phyloP scores from a whole-genome alignment of 2,113 vertebrate species.

The Chloropsis hardwickii region DNA sequence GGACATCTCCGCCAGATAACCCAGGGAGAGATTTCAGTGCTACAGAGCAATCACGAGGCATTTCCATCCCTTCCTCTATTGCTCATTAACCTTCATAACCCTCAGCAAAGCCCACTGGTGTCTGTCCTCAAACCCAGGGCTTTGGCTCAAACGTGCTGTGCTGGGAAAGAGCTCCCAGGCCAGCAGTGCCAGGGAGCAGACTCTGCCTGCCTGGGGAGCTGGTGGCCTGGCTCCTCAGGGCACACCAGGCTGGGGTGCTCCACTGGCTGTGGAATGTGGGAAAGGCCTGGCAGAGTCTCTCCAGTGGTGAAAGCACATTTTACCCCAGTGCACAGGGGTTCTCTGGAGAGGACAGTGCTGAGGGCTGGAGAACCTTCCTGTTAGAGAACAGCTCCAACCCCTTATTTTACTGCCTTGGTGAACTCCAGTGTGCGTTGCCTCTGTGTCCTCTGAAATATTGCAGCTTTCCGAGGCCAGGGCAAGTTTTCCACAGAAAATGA shows the following conservation, averaged over 20 bases:
- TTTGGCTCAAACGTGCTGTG: background rate
- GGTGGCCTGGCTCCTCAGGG: background rate
- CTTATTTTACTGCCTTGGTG: background rate
- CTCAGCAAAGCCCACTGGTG: background rate
- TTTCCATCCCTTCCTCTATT: background rate
- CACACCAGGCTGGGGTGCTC: background rate
- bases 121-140: background rate
- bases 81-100: background rate
- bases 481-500: background rate
- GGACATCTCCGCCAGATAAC: background rate
- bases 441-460: background rate
- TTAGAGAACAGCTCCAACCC: background rate
- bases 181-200: background rate
- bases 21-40: background rate
- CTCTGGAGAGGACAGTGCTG: background rate
- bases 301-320: background rate
- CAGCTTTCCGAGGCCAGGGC: background rate
- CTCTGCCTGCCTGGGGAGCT: too few relatives aligned
- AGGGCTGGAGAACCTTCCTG: background rate
- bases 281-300: background rate
- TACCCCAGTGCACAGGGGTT: background rate
- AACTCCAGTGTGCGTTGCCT: background rate
- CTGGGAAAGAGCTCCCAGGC: background rate
- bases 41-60: rapidly evolving
- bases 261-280: rapidly evolving